Percentiles rank a stretch among this genome's conserved stretches.
phyloP scores from a whole-genome alignment of 1,140 invertebrate genomes.

The Acromyrmex heyeri region DNA sequence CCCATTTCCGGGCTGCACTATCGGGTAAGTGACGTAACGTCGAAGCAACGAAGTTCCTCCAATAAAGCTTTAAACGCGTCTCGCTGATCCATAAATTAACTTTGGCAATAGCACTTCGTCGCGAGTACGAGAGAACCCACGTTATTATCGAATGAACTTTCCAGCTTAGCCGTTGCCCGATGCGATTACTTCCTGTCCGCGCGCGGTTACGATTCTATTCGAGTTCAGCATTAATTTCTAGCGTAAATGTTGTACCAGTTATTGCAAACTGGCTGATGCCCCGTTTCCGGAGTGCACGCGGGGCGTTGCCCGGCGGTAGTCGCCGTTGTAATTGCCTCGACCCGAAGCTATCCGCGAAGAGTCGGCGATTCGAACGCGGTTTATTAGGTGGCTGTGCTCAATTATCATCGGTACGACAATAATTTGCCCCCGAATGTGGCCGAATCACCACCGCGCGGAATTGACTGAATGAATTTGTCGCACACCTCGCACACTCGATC shows the following conservation, averaged over 20 bases:
- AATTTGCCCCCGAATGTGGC: slow-evolving; percentile 63
- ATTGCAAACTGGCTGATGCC: slow-evolving; percentile 45
- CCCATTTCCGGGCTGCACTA: background rate
- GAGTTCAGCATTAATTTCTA: slow-evolving; percentile 66
- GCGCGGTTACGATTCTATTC: slow-evolving; percentile 41
- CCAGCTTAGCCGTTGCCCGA: slow-evolving; percentile 22
- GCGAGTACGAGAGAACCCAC: slow-evolving; percentile 6
- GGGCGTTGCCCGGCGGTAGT: background rate
- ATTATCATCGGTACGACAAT: slow-evolving; percentile 78
- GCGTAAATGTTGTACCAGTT: slow-evolving; percentile 69
- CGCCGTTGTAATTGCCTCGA: slow-evolving; percentile 61
- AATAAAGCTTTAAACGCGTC: slow-evolving; percentile 54
- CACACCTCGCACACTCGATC: slow-evolving; percentile 50
- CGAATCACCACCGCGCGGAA: slow-evolving; percentile 60
- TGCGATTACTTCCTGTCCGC: slow-evolving; percentile 56
- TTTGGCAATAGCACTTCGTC: slow-evolving; percentile 51
- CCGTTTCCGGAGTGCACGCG: slow-evolving; percentile 24
- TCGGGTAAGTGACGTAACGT: slow-evolving; percentile 21
- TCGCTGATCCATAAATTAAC: slow-evolving; percentile 57
- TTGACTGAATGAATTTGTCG: slow-evolving; percentile 72
- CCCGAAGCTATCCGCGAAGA: slow-evolving; percentile 62
- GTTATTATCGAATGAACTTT: slow-evolving; percentile 61
- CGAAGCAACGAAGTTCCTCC: slow-evolving; percentile 48
- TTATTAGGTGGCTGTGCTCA: slow-evolving; percentile 76
- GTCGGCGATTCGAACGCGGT: slow-evolving; percentile 68